Conservation (phyloP, 2,113 vertebrate genomes). For the Nothoprocta perdicaria region DNA sequence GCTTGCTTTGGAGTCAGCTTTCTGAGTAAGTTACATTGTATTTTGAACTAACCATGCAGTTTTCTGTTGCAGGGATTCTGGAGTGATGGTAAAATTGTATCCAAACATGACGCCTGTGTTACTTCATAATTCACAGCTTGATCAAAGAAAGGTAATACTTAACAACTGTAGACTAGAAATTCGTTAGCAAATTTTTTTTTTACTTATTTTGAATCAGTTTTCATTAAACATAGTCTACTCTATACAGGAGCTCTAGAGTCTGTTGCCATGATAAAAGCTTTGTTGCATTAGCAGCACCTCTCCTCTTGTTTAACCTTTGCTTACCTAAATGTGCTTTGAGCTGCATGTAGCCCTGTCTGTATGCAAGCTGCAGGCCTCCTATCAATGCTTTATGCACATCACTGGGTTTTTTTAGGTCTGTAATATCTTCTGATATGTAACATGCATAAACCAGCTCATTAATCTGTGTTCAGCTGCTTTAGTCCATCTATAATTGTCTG, state of each 20-base stretch:
- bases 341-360: background rate
- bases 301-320: background rate
- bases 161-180: background rate
- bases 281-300: background rate
- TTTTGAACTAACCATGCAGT: conserved; percentile 18
- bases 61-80: conserved; percentile 84
- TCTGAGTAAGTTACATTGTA: background rate
- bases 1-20: background rate
- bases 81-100: conserved; percentile 98
- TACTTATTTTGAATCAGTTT: background rate
- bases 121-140: conserved; percentile 96
- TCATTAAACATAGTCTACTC: background rate
- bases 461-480: background rate
- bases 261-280: background rate
- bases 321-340: background rate
- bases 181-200: background rate
- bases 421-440: background rate
- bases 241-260: background rate
- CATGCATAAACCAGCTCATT: background rate
- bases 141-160: conserved; percentile 90
- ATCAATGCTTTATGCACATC: background rate
- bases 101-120: conserved; percentile 95
- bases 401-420: background rate
- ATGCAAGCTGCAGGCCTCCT: background rate
- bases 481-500: background rate